phyloP scores from a whole-genome alignment of 37 sponge, comb jelly and placozoan genomes.

The Dysidea cf. avara region DNA sequence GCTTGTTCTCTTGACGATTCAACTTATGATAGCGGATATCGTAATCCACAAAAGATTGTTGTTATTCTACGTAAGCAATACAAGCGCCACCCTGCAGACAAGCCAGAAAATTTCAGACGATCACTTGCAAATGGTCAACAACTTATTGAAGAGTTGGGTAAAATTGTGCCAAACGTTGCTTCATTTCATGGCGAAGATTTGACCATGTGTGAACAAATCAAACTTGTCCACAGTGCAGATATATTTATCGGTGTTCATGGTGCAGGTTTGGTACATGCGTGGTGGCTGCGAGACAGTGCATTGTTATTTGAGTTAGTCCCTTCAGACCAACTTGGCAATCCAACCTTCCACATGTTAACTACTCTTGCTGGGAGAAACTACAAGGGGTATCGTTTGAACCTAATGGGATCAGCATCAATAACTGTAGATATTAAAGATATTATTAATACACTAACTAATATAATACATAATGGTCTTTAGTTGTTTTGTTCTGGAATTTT shows the following conservation, averaged over 20 bases:
- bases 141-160: slow-evolving; percentile 17
- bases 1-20: slow-evolving; percentile 56
- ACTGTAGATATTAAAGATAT: no score
- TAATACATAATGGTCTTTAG: no score
- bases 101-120: slow-evolving; percentile 17
- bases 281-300: slow-evolving; percentile 64
- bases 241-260: slow-evolving; percentile 68
- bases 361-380: slow-evolving; percentile 46
- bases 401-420: no score
- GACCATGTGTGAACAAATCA: slow-evolving; percentile 57
- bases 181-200: slow-evolving; percentile 45
- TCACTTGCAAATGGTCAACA: slow-evolving; percentile 44
- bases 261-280: slow-evolving; percentile 68
- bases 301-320: slow-evolving; percentile 60
- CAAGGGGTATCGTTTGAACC: no score
- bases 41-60: slow-evolving; percentile 6
- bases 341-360: slow-evolving; percentile 54
- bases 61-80: slow-evolving; percentile 53
- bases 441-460: no score
- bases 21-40: neutral
- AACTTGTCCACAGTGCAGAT: slow-evolving; percentile 38
- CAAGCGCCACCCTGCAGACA: slow-evolving; percentile 25
- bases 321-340: slow-evolving; percentile 22
- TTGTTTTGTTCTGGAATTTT: no score
- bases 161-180: slow-evolving; percentile 17